Evolutionary conservation across 2,888 invertebrate species (phyloP), one percentile per base, ranked within the genome.

Genomic region (Chaetoderma sp.): DNA sequence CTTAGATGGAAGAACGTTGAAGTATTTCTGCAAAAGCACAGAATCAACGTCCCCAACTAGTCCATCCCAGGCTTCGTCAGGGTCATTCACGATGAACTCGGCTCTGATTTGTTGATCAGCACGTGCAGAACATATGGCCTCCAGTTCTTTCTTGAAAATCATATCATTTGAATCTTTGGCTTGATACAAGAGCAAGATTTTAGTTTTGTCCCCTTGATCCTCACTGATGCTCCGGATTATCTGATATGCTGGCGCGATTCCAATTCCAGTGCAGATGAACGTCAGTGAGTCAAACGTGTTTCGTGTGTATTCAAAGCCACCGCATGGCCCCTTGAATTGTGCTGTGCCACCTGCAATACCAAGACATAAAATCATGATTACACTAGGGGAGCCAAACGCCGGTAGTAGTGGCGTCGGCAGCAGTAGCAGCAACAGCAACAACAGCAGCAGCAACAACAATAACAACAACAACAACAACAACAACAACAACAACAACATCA

Each of bases 141-240:
- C 52, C n/a, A 52, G 52, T 33, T 52, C 52, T n/a, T 13, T n/a
- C 23, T 52, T 52, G 52, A 30, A 52, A n/a, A 52, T 13, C 13
- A 52, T 3, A 10, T 28, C 16, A 13, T 52, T 33, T n/a, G 13
- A 21, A 32, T 52, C 52, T 2, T 21, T 25, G 4, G 52, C 52
- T 21, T 52, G 52, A 33, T 52, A 52, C 4, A 52, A 33, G 32
- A 52, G 28, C 13, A 33, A 32, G 2, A 52, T 33, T 4, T 52
- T 30, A 21, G 52, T 52, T 10, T 13, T 25, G 21, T 52, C 52
- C 4, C 32, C 16, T 10, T 21, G 13, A 33, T 52, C 32, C 30
- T 25, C n/a, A 8, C 18, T 1, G 28, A 52, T 28, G 2, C 32
- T 32, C 2, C 52, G 52, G 27, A 52, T 3, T 16, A 52, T 32